Conservation (phyloP, 64 coral and sea anemone species). For the Montipora cactus region DNA sequence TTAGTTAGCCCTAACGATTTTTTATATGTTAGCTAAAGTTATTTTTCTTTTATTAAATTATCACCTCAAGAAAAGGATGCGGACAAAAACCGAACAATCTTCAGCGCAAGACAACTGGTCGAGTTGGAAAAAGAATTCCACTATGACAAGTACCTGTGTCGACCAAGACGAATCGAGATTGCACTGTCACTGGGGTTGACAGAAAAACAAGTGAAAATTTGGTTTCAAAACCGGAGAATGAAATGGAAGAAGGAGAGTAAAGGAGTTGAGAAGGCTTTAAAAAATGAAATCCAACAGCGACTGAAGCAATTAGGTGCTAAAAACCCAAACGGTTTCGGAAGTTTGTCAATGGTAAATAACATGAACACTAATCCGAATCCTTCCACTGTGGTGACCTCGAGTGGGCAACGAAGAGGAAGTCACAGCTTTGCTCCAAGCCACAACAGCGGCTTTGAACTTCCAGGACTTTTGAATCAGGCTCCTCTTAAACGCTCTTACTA, state of each 20-base stretch:
- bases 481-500: background rate
- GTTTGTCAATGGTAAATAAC: constrained; percentile 51
- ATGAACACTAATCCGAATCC: background rate
- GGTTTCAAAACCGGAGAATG: constrained; percentile 98
- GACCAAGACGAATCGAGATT: constrained; percentile 92
- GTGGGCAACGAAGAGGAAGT: background rate
- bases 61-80: constrained; percentile 51
- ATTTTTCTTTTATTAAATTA: constrained; percentile 26
- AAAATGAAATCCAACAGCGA: constrained; percentile 84
- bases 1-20: too few relatives aligned
- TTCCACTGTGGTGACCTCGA: background rate
- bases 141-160: constrained; percentile 90
- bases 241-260: constrained; percentile 96
- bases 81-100: constrained; percentile 92
- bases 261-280: constrained; percentile 80
- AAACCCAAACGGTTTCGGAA: constrained; percentile 85
- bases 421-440: background rate
- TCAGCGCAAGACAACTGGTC: constrained; percentile 86
- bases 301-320: constrained; percentile 69
- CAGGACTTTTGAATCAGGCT: background rate
- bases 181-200: constrained; percentile 92
- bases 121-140: constrained; percentile 98
- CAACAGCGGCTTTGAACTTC: background rate
- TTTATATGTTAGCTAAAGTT: background rate
- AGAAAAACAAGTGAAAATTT: constrained; percentile 98